Evolutionary conservation across 23 tunicate genomes (phyloP), one percentile per base, ranked within the genome.

Genomic region (Diplosoma virens): DNA sequence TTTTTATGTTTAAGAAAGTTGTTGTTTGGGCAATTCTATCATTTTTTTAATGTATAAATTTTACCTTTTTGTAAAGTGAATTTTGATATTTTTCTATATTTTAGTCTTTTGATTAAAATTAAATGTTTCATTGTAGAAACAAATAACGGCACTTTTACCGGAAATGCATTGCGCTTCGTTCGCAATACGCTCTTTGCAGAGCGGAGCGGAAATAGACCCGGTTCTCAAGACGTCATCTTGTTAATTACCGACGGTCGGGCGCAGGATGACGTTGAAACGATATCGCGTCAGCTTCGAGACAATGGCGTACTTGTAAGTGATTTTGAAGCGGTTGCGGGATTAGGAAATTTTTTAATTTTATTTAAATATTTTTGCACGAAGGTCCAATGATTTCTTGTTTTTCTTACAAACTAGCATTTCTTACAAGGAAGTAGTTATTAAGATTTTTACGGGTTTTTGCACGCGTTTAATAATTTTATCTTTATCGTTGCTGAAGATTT

Each of bases 241-340:
- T 53, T 68, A 2, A 5, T 68, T 5, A 68, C 75, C 5, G 75
- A 68, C 54, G 75, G 75, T 3, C 53, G 53, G 25, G n/a, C 75
- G 9, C 25, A 16, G 21, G 75, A 68, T 68, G 75, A 34, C 22
- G 53, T 68, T 2, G 26, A 3, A 2, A 25, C 26, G 2, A 16
- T 35, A 17, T 34, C 75, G 5, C 52, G 23, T 7, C 52, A 33
- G 16, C 53, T 68, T 14, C 52, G 75, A 34, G 53, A 68, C 3
- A 27, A 36, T 3, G 75, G 75, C n/a, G 29, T 23, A n/a, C 11
- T 41, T 52, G 75, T 68, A 35, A 68, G 75, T 41, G 11, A 41
- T 9, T 41, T 41, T 41, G 9, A 41, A 14, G 9, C 50, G 50
- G 50, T 41, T 41, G 14, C 50, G 14, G n/a, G n/a, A n/a, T n/a